Base-by-base conservation (phyloP, 1,140 invertebrate genomes). In the Subanguina moxae region DNA sequence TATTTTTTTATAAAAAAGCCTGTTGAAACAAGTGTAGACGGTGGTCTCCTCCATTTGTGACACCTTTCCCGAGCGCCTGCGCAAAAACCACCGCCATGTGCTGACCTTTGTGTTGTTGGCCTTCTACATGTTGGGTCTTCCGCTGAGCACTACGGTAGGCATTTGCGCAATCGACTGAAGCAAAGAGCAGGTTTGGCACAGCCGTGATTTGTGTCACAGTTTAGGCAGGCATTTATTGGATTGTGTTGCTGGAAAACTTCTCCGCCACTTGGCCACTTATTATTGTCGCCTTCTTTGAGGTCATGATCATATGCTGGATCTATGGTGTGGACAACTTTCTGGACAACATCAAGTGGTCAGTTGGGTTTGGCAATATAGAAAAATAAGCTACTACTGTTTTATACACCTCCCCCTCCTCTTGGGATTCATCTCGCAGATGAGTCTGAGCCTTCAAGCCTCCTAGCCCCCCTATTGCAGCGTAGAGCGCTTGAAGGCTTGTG, bases 161-260 rank as follows among this genome's bases (percentile, higher is more conserved):
- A 52, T 13, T 57, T 58, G 13, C 11, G 32, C n/a, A n/a, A n/a
- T n/a, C n/a, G n/a, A n/a, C n/a, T n/a, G n/a, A n/a, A n/a, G 11
- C 32, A 11, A 25, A 52, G 17, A 52, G 17, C 17, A 52, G 8
- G 17, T 43, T 59, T 17, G 21, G 5, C 38, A n/a, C 9, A 1
- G 25, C 28, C 1, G 42, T 65, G 25, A 30, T 46, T 21, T 57
- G 38, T 68, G 1, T 19, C n/a, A 52, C 21, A 38, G 43, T 75
- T 72, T 65, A 79, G 77, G 69, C 79, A 21, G 80, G 80, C 5
- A 43, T 82, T 56, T 82, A 83, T 58, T 82, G 80, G 81, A 67
- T 82, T 46, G 62, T 78, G 28, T 62, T 82, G n/a, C 64, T 82
- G 11, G 76, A 82, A 48, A 61, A 75, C 48, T 82, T 75, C 64